Evolutionary conservation across 2,797 vertebrate species (phyloP).

Genomic region (Hemitrygon akajei): DNA sequence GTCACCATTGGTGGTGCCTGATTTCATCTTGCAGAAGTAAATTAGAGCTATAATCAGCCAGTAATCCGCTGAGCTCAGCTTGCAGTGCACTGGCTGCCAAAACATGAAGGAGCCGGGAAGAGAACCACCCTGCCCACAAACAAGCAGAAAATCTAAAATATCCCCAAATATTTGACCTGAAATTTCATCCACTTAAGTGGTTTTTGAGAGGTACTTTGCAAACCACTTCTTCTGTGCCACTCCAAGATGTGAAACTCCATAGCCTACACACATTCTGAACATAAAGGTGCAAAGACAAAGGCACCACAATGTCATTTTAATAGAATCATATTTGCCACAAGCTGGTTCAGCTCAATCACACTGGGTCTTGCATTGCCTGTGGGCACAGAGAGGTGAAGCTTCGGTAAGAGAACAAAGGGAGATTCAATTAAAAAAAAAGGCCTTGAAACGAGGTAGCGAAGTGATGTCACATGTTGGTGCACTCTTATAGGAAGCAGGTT

Average conservation of each 20-base stretch:
- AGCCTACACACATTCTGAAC: background rate
- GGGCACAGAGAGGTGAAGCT: background rate
- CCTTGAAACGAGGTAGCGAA: background rate
- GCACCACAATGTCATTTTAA: background rate
- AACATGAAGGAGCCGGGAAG: background rate
- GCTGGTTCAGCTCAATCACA: background rate
- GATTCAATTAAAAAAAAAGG: background rate
- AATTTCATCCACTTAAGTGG: background rate
- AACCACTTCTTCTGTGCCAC: background rate
- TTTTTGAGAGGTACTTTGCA: background rate
- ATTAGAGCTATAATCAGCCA: background rate
- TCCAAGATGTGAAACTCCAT: background rate
- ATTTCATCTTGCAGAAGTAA: constrained; percentile 30
- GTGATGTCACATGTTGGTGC: background rate
- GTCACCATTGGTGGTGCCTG: background rate
- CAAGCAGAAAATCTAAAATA: background rate
- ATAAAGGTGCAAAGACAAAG: background rate
- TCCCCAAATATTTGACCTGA: background rate
- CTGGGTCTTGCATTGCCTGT: background rate
- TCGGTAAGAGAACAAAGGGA: background rate
- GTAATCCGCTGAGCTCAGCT: constrained; percentile 28
- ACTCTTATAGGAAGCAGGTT: background rate
- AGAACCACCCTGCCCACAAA: background rate
- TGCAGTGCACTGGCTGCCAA: background rate
- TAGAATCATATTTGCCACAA: background rate